Evolutionary conservation across 1,140 invertebrate genomes (phyloP), one percentile per base, ranked within the genome.

Genomic region (Triops cancriformis): DNA sequence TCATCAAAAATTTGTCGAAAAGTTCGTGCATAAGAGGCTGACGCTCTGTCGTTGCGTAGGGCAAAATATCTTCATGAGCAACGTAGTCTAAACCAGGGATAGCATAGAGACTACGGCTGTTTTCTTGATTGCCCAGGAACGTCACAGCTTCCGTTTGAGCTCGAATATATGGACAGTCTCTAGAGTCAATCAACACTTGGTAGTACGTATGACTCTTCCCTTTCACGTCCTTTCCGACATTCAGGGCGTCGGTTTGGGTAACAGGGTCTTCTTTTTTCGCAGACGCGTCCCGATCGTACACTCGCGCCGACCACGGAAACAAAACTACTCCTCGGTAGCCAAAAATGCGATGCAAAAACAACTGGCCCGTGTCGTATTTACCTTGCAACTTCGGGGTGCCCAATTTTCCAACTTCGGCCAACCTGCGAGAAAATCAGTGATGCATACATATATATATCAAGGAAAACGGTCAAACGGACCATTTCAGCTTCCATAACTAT

Each of bases 71-170:
- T 85, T 98, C 95, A 83, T 99, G 97, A 3, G 95, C 93, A 26
- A 98, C 95, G 87, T 98, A 98, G 86, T 99, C 97, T 26, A 98
- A 84, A 18, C 96, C 95, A 42, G 95, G 96, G 81, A 98, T 97
- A 0, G 96, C 95, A 86, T 98, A 98, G 10, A 98, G 85, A 84
- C 93, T 94, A 45, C 94, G 88, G 82, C 93, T 96, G 23, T 94
- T 96, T 84, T 98, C 95, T 85, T 97, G 95, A 84, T 95, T 97
- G 5, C 95, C 95, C 27, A 98, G 85, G 86, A 98, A 98, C n/a
- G 97, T 98, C 0, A 98, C 96, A 41, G 96, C 94, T 87, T 98
- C 96, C 64, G 95, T 96, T 87, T 98, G 96, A 7, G 95, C 94
- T 83, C 95, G 89, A 86, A 98, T 97, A 85, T 92, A 95, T 27